Conservation (phyloP, 1,140 invertebrate species). For the Drosophila hydei region DNA sequence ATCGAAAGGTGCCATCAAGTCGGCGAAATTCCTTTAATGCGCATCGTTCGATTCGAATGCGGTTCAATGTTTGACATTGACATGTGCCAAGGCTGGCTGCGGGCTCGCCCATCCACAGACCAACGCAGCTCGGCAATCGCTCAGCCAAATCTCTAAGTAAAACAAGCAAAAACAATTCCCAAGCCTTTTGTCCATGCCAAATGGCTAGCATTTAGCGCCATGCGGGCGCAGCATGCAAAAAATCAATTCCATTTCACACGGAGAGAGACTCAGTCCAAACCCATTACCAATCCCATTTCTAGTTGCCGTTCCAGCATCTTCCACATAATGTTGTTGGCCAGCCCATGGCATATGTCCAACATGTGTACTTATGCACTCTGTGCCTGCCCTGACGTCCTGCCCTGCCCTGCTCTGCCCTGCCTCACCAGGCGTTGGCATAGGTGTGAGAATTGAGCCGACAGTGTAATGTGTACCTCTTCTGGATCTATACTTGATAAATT, state of each 20-base stretch:
- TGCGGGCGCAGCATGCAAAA: constrained; percentile 66
- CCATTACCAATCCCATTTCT: constrained; percentile 5
- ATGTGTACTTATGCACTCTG: constrained; percentile 33
- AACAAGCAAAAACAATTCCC: constrained; percentile 15
- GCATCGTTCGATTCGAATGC: constrained; percentile 24
- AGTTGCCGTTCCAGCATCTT: constrained; percentile 7
- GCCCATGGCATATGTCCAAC: constrained; percentile 54
- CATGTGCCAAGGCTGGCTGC: constrained; percentile 64
- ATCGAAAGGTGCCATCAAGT: constrained; percentile 74
- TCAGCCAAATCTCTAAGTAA: not conserved
- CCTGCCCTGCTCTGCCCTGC: constrained; percentile 6
- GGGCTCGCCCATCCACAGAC: not conserved
- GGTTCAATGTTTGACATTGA: constrained; percentile 75
- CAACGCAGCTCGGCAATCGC: constrained; percentile 7
- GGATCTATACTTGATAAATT: not conserved
- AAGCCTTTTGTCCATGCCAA: constrained; percentile 6
- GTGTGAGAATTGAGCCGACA: constrained; percentile 21
- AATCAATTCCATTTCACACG: too few species aligned
- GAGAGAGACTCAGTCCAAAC: too few species aligned
- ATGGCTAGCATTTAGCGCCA: constrained; percentile 67
- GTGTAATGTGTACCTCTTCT: not conserved
- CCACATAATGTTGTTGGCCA: constrained; percentile 48
- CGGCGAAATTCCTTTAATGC: constrained; percentile 74
- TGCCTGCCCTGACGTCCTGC: constrained; percentile 2
- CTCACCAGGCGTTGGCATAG: constrained; percentile 25